Evolutionary conservation across 2,888 invertebrate species (phyloP).

Genomic region (Tetramorium bicarinatum): DNA sequence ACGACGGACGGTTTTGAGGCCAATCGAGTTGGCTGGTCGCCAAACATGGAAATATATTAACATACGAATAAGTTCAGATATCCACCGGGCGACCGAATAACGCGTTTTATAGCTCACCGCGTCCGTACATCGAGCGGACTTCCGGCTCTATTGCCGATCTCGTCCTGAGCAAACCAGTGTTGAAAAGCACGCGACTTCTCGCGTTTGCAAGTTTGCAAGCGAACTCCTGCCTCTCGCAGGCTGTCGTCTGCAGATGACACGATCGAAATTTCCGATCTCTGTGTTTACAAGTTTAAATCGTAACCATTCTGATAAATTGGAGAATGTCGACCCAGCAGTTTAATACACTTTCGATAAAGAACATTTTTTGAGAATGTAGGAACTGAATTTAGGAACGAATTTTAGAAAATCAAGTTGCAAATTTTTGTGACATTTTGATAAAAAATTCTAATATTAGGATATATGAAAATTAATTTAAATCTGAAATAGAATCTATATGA

Average conservation of each 20-base stretch:
- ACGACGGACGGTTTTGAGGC: conserved; percentile 55
- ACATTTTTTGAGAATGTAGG: neutral
- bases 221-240: too few species aligned
- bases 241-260: conserved; percentile 27
- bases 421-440: neutral
- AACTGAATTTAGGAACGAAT: too few species aligned
- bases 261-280: conserved; percentile 25
- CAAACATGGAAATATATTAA: conserved; percentile 79
- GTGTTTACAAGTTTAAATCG: conserved; percentile 36
- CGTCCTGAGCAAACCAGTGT: neutral
- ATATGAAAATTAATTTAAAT: neutral
- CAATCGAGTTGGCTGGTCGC: conserved; percentile 75
- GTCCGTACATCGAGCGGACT: conserved; percentile 64
- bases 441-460: neutral
- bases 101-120: conserved; percentile 72
- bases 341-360: neutral
- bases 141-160: conserved; percentile 45
- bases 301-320: neutral
- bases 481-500: neutral
- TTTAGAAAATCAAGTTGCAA: neutral
- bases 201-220: conserved; percentile 12
- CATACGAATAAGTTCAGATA: conserved; percentile 79
- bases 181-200: neutral
- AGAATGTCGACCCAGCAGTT: neutral
- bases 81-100: conserved; percentile 65